These are phyloP conservation scores for Oncorhynchus mykiss DNA, from an alignment of 2,113 vertebrate species.

Conservation along the genomic window DNA sequence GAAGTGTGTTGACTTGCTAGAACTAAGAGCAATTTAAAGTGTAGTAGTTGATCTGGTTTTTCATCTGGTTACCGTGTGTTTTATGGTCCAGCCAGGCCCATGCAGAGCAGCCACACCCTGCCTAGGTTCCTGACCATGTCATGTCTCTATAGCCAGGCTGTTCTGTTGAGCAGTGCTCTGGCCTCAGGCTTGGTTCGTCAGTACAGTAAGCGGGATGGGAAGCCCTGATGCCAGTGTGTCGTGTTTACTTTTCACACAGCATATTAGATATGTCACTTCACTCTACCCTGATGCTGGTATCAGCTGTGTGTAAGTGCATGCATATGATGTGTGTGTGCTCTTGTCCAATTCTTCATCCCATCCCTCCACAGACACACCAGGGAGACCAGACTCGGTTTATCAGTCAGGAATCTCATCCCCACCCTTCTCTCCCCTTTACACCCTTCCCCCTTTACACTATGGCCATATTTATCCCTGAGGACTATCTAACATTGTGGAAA, in stretches of 20 bases:
- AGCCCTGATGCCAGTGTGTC: slow-evolving; percentile 55
- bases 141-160: no score
- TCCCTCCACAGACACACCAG: slow-evolving; percentile 13
- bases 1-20: no score
- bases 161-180: slow-evolving; percentile 33
- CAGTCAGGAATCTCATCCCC: slow-evolving; percentile 45
- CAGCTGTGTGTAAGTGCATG: slow-evolving; percentile 36
- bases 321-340: slow-evolving; percentile 6
- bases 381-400: slow-evolving; percentile 48
- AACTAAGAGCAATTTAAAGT: neutral
- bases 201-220: slow-evolving; percentile 28
- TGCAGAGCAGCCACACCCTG: neutral
- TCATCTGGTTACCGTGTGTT: neutral
- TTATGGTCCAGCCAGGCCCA: neutral
- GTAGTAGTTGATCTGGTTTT: neutral
- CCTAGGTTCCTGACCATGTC: no score
- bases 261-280: slow-evolving; percentile 63
- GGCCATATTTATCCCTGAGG: slow-evolving; percentile 41
- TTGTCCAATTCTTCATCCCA: slow-evolving; percentile 26
- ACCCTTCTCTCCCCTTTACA: neutral
- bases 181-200: slow-evolving; percentile 50
- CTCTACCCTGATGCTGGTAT: slow-evolving; percentile 70
- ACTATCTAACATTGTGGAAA: slow-evolving; percentile 21
- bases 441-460: slow-evolving; percentile 11
- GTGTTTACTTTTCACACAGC: slow-evolving; percentile 75